Evolutionary conservation across 2,888 invertebrate genomes (phyloP).

Genomic region (Colletes collaris): DNA sequence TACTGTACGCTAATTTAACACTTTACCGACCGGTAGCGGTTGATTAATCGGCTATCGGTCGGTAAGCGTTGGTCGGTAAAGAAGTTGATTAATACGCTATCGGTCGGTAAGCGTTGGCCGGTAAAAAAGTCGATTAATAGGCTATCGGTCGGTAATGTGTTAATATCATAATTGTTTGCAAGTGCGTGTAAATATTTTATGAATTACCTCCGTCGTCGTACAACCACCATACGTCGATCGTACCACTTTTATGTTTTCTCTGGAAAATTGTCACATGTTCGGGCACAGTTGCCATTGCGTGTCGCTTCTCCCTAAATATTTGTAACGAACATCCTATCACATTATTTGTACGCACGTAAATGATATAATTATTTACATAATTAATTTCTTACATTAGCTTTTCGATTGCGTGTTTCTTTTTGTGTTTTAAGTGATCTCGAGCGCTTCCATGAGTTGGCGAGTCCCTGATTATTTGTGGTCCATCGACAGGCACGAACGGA

Average conservation of each 20-base stretch:
- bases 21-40: too few relatives aligned
- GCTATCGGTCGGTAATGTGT: too few relatives aligned
- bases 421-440: conserved; percentile 77
- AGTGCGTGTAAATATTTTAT: conserved; percentile 25
- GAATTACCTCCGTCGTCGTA: conserved; percentile 93
- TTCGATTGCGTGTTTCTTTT: conserved; percentile 76
- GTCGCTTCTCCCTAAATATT: conserved; percentile 72
- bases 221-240: conserved; percentile 98
- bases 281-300: conserved; percentile 83
- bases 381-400: conserved; percentile 70
- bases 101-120: too few relatives aligned
- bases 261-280: conserved; percentile 90
- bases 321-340: neutral
- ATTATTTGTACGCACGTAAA: neutral
- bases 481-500: conserved; percentile 68
- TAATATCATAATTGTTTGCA: conserved; percentile 28
- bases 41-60: too few relatives aligned
- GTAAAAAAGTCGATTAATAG: too few relatives aligned
- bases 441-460: conserved; percentile 76
- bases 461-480: conserved; percentile 69
- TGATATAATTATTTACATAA: neutral
- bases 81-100: too few relatives aligned
- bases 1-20: too few relatives aligned
- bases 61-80: too few relatives aligned
- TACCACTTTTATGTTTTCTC: conserved; percentile 90